Evolutionary conservation across 2,797 vertebrate genomes (phyloP), one percentile per base, ranked within the genome.

Genomic region (Centropyge bicolor): DNA sequence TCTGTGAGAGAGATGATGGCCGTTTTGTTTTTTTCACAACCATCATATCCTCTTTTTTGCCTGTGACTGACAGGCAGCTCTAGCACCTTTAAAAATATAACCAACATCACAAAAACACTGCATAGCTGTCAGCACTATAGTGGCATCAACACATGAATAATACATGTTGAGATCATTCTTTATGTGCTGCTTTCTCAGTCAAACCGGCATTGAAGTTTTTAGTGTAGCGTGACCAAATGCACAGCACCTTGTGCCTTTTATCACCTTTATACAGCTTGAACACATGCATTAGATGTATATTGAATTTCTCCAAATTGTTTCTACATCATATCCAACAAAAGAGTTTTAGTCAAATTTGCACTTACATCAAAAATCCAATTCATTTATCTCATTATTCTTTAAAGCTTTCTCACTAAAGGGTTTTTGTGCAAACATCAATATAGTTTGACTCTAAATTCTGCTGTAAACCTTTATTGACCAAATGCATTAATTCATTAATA

Each of bases 61-160:
- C 7, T 38, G 31, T 27, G 43, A 60, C 12, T 43, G 14, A 35
- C 27, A 78, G 31, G 56, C 71, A 74, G 51, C n/a, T 16, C 13
- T 8, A 43, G 14, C 46, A 49, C 10, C 19, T 66, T 36, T 55
- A 40, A 43, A 73, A 77, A 77, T 65, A 57, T 71, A 76, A 70
- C 41, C 45, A 46, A 48, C 8, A 22, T 11, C 27, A 56, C 36
- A 51, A 22, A 72, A 78, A 61, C 27, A 27, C 41, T 6, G 22
- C 45, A 38, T 17, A 46, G 5, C 55, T 73, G 35, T 46, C 17
- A 19, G 20, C 22, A 9, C 49, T 16, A 3, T n/a, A 56, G 51
- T 8, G 14, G 17, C 22, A 43, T 60, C 35, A 13, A 36, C 6
- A 27, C 27, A 52, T 36, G 2, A 71, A 22, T 12, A 38, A 52